A percentile compares a stretch with the other conserved stretches of the same genome.
phyloP scores from a whole-genome alignment of 2,888 invertebrate genomes.

The Quadroppia sp. region DNA sequence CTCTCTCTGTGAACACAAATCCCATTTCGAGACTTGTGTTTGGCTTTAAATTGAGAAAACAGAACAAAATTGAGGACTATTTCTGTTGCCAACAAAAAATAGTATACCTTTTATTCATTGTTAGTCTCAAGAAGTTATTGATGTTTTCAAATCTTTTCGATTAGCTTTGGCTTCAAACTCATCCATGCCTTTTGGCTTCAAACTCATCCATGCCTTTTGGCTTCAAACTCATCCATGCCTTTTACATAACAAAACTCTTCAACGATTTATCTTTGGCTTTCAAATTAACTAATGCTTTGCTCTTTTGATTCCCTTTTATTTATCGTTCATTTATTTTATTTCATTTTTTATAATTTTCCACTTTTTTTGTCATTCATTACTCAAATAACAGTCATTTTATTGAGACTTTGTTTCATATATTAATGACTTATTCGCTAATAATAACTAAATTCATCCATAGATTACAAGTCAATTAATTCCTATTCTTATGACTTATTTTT shows the following conservation, averaged over 20 bases:
- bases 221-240: neutral
- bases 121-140: neutral
- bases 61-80: neutral
- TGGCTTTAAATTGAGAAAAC: neutral
- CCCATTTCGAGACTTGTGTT: conserved; percentile 21
- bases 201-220: too few relatives aligned
- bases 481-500: too few relatives aligned
- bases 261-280: conserved; percentile 14
- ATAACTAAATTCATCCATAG: too few relatives aligned
- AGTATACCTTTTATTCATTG: conserved; percentile 6
- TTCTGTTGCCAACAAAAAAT: neutral
- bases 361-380: neutral
- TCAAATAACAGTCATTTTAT: too few relatives aligned
- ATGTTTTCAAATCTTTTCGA: conserved; percentile 26
- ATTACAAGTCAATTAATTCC: too few relatives aligned
- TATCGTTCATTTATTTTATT: conserved; percentile 29
- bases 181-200: too few relatives aligned
- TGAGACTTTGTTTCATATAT: too few relatives aligned
- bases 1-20: conserved; percentile 12
- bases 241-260: neutral
- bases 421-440: too few relatives aligned
- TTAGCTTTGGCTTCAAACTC: neutral
- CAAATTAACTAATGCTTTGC: conserved; percentile 22
- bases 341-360: conserved; percentile 7
- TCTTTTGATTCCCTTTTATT: conserved; percentile 1